A percentile compares a stretch with the other conserved stretches of the same genome.
Conservation (phyloP, 2,888 invertebrate species). For the Dichetophora obliterata region DNA sequence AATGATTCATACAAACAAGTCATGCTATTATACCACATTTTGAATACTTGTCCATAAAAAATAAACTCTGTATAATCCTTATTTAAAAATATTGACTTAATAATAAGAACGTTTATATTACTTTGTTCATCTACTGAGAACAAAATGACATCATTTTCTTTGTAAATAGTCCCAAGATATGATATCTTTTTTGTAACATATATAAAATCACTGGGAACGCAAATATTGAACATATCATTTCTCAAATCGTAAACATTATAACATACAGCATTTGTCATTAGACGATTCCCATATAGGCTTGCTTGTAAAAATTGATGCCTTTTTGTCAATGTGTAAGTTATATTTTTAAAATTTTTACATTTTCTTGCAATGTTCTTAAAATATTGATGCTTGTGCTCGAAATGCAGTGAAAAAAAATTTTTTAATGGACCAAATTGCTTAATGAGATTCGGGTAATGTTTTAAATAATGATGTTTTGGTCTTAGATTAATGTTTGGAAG, state of each 20-base stretch:
- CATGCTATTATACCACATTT: constrained; percentile 10
- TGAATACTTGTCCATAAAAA: background rate
- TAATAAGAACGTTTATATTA: background rate
- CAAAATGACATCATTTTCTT: constrained; percentile 29
- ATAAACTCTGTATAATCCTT: background rate
- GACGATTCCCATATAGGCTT: constrained; percentile 17
- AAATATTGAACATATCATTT: constrained; percentile 21
- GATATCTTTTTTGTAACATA: constrained; percentile 31
- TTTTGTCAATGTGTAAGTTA: constrained; percentile 10
- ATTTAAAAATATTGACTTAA: constrained; percentile 7
- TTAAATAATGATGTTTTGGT: constrained; percentile 42
- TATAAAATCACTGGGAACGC: constrained; percentile 28
- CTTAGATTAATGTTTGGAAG: constrained; percentile 35
- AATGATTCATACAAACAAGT: background rate
- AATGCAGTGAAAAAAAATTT: constrained; percentile 32
- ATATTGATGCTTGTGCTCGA: constrained; percentile 41
- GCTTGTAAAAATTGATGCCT: constrained; percentile 32
- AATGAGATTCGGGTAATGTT: constrained; percentile 42
- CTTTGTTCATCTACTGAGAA: constrained; percentile 1
- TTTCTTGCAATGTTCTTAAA: constrained; percentile 34
- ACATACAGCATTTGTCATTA: constrained; percentile 10
- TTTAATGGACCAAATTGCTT: constrained; percentile 43
- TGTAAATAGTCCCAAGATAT: constrained; percentile 25
- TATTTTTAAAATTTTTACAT: constrained; percentile 37
- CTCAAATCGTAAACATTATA: background rate